Base-by-base conservation (phyloP, 2,797 vertebrate species). In the Sebastes itinus region DNA sequence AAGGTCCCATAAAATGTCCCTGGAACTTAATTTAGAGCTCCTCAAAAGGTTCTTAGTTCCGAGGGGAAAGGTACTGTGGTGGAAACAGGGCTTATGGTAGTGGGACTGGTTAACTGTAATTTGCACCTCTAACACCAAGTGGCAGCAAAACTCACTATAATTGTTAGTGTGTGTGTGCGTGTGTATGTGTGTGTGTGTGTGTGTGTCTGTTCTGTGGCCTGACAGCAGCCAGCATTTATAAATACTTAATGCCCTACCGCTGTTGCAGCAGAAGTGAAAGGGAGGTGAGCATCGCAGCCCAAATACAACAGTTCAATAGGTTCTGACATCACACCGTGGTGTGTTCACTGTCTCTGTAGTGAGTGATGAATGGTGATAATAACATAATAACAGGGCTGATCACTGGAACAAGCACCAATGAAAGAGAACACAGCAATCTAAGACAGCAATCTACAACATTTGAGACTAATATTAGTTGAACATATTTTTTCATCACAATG, bases 81-180 rank as follows among this genome's bases (percentile, higher is more conserved):
- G 42, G 42, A 46, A 46, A 46, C 42, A 46, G 42, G 16, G 16
- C 7, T 46, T 46, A 46, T 46, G 42, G 49, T n/a, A 52, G 49
- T 49, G 46, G 12, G 3, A 16, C 22, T 59, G 60, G 23, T 23
- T 68, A 59, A 9, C 16, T 88, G 92, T 68, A 85, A 77, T 93
- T 65, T 81, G 7, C 10, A 55, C 16, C 3, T 86, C 82, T 54
- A 78, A 87, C 94, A 88, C 89, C 18, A 87, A 78, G 87, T 86
- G 94, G 92, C 92, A 93, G 90, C 90, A 95, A 85, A 89, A 5
- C 81, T 82, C 82, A 78, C 75, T 71, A 2, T 77, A 55, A 82
- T 25, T 18, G 7, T 64, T 4, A 0, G 62, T 25, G 22, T 42
- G 33, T 65, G 62, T 42, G 62, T 32, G 30, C 7, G 38, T 46